Evolutionary conservation across 2,113 vertebrate genomes (phyloP).

Genomic region (Amblyornis subalaris): DNA sequence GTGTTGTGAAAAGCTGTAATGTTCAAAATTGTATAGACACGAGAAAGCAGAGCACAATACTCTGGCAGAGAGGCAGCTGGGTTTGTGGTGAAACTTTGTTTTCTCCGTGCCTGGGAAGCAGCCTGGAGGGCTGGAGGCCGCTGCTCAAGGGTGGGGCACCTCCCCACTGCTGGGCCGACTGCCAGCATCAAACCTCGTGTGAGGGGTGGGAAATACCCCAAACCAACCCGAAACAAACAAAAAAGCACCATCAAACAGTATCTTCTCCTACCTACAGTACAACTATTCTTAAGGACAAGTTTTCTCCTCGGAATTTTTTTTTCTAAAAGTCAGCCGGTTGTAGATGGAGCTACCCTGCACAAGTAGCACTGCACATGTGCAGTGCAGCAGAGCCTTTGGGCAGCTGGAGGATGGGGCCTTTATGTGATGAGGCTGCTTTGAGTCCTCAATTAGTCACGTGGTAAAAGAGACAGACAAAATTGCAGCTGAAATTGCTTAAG

Average conservation of each 20-base stretch:
- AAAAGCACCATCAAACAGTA: rapidly evolving
- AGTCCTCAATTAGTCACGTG: background rate
- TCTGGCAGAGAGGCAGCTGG: background rate
- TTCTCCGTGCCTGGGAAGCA: background rate
- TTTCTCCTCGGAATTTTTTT: background rate
- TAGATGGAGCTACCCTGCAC: background rate
- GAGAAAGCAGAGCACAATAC: background rate
- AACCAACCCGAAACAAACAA: background rate
- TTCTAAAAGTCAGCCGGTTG: background rate
- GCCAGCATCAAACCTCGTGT: background rate
- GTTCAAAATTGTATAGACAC: background rate
- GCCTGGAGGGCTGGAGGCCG: background rate
- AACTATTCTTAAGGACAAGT: background rate
- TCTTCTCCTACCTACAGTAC: background rate
- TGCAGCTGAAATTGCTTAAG: background rate
- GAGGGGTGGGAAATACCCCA: background rate
- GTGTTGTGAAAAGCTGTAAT: background rate
- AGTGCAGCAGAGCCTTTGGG: background rate
- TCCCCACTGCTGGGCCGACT: background rate
- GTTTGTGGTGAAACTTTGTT: background rate
- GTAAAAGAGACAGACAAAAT: background rate
- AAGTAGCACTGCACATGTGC: too few species aligned
- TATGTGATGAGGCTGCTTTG: background rate
- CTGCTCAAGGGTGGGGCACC: background rate
- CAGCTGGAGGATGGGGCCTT: background rate